These are phyloP conservation scores for Sprattus sprattus DNA, from an alignment of 2,113 vertebrate species.

Conservation along the genomic window DNA sequence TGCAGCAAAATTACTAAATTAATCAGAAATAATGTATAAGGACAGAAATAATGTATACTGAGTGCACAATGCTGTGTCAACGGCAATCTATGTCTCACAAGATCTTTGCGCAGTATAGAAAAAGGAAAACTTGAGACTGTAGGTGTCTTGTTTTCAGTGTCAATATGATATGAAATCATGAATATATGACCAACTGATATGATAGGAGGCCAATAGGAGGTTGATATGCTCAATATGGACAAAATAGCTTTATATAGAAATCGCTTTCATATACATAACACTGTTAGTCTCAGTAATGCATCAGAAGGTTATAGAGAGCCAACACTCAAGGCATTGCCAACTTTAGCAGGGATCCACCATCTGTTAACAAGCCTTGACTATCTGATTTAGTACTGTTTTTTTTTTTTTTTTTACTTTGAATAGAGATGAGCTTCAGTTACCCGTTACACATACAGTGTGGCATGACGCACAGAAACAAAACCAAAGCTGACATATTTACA, in stretches of 20 bases:
- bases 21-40: neutral
- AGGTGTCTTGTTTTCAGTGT: too few relatives aligned
- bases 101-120: too few relatives aligned
- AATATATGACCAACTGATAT: too few relatives aligned
- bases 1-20: neutral
- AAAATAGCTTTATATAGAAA: neutral
- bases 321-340: neutral
- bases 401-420: neutral
- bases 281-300: neutral
- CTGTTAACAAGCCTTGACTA: neutral
- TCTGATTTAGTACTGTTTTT: neutral
- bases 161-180: too few relatives aligned
- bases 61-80: too few relatives aligned
- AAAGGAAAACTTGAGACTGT: too few relatives aligned
- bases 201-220: neutral
- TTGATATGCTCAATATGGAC: neutral
- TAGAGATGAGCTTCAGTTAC: neutral
- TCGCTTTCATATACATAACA: neutral
- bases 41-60: neutral
- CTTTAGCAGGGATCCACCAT: neutral
- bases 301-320: neutral
- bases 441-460: neutral
- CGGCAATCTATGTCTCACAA: too few relatives aligned
- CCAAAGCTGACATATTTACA: neutral
- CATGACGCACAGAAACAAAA: neutral